A percentile compares a stretch with the other conserved stretches of the same genome.
Evolutionary conservation across 2,888 invertebrate genomes (phyloP).

Genomic region (Athalia circularis): DNA sequence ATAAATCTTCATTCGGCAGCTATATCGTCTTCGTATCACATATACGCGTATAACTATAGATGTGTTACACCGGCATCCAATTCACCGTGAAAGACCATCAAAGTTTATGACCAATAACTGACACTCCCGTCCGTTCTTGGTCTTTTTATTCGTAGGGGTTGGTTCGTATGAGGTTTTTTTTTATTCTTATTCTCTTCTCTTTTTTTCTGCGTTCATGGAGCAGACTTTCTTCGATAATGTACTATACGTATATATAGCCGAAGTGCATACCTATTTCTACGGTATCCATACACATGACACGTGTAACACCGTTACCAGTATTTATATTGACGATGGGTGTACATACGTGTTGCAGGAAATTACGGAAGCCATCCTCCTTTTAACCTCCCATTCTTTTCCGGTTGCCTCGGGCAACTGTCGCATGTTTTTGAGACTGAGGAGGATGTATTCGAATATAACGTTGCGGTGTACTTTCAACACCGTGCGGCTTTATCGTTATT

Average conservation of each 20-base stretch:
- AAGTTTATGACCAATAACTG: slow-evolving; percentile 44
- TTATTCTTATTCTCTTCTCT: no score
- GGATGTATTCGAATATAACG: not conserved
- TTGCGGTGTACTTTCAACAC: not conserved
- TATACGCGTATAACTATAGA: no score
- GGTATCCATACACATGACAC: not conserved
- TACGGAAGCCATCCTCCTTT: slow-evolving; percentile 28
- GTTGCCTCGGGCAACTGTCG: slow-evolving; percentile 29
- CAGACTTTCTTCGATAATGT: not conserved
- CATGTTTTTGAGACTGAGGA: slow-evolving; percentile 1
- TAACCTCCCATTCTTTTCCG: slow-evolving; percentile 8
- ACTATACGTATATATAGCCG: not conserved
- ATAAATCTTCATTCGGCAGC: no score
- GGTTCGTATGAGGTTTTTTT: no score
- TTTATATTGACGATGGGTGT: slow-evolving; percentile 13
- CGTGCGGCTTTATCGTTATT: no score
- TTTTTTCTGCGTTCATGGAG: no score
- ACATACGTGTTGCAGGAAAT: slow-evolving; percentile 38
- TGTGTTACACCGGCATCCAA: not conserved
- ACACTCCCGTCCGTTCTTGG: slow-evolving; percentile 24
- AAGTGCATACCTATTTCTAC: not conserved
- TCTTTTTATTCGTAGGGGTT: slow-evolving; percentile 8
- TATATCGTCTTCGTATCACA: not conserved
- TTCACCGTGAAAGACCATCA: slow-evolving; percentile 36
- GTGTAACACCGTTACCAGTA: not conserved